Base-by-base conservation (phyloP, 2,113 vertebrate genomes). In the Montifringilla adamsi region DNA sequence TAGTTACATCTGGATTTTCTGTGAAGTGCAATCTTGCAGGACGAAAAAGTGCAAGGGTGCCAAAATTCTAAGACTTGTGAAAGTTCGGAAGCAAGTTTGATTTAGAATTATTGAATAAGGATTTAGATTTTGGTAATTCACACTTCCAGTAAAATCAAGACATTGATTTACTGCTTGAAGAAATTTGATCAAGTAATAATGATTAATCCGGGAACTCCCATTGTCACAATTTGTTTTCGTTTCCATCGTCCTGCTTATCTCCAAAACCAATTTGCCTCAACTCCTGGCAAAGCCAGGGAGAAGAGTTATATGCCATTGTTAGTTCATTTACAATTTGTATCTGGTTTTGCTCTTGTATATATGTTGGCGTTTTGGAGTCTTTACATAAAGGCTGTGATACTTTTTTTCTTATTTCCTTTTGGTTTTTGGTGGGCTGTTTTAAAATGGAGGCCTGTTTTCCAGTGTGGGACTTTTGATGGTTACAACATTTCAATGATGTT, bases 261-360 rank as follows among this genome's bases (percentile, higher is more conserved):
- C 97, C 95, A 88, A 68, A 96, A 94, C 84, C 95, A 93, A 85
- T 67, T 90, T 87, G 97, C 97, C 97, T 97, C 96, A 95, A 93
- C 97, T 96, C 94, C 90, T 95, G 96, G 84, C 55, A 66, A 94
- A 82, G 89, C 76, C 66, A 66, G 97, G 97, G 94, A 93, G 93
- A 95, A 90, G 95, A 97, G 92, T 95, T 95, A 77, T 76, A 96
- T 90, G 89, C 95, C 96, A 96, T 97, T 95, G 80, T 95, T 95
- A 92, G 84, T 96, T 94, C 50, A 93, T 96, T 97, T 95, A 80
- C 84, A 90, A 90, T 95, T 96, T 90, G 84, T 93, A 96, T 95
- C 96, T 96, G 47, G 78, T 97, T 98, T 97, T 94, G 83, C 97
- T 97, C 96, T 95, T 98, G 98, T 98, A 98, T 93, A 98, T 98